These are phyloP conservation scores for Sipunculus nudus DNA, from an alignment of 2,888 invertebrate species.

Conservation along the genomic window DNA sequence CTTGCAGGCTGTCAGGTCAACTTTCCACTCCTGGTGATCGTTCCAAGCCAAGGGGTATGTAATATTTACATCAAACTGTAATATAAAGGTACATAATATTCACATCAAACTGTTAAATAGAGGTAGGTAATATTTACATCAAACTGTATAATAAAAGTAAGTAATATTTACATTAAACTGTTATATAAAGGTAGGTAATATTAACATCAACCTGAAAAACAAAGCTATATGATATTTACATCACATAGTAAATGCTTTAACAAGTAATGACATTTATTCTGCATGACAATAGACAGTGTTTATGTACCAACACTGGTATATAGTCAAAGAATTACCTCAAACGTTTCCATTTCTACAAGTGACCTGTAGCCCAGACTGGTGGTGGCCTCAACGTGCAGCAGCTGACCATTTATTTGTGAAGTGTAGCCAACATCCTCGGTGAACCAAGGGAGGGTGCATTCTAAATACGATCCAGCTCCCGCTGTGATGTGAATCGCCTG, in stretches of 20 bases:
- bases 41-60: slow-evolving; percentile 96
- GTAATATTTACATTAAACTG: no score
- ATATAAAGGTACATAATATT: no score
- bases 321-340: slow-evolving; percentile 76
- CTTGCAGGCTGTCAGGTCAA: slow-evolving; percentile 92
- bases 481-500: slow-evolving; percentile 97
- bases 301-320: no score
- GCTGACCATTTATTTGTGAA: slow-evolving; percentile 90
- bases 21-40: slow-evolving; percentile 93
- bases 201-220: no score
- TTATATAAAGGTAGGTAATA: no score
- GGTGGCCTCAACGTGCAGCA: slow-evolving; percentile 92
- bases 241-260: no score
- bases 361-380: slow-evolving; percentile 94
- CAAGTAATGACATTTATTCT: no score
- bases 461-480: slow-evolving; percentile 93
- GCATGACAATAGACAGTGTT: no score
- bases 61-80: slow-evolving; percentile 80
- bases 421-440: slow-evolving; percentile 85
- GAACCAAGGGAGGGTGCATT: slow-evolving; percentile 93
- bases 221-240: no score
- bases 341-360: slow-evolving; percentile 91
- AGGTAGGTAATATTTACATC: no score
- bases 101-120: no score
- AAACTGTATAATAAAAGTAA: no score